phyloP scores from a whole-genome alignment of 2,113 vertebrate species.

The Myrmophylax atrothorax region DNA sequence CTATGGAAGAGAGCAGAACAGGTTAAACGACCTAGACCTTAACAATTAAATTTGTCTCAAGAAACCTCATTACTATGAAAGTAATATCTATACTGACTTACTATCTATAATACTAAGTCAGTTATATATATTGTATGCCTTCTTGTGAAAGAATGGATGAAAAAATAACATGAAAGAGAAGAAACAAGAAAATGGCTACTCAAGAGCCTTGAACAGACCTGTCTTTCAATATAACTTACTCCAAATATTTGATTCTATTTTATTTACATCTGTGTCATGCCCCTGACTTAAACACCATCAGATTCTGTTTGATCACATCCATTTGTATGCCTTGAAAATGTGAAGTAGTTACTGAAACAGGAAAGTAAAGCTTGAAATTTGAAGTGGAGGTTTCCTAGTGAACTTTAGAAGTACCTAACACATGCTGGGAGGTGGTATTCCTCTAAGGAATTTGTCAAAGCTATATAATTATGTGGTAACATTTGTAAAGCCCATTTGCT shows the following conservation, averaged over 20 bases:
- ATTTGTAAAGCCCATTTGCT: conserved; percentile 27
- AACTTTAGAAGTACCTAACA: neutral
- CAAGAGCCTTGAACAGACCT: neutral
- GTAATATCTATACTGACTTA: no score
- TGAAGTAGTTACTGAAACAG: neutral
- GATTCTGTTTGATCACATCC: neutral
- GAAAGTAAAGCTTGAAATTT: neutral
- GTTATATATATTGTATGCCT: neutral
- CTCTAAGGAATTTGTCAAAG: neutral
- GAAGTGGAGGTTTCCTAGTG: neutral
- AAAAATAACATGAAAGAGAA: neutral
- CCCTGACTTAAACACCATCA: neutral
- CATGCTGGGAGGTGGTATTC: neutral
- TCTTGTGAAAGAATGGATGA: neutral
- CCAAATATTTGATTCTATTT: neutral
- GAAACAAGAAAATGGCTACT: neutral
- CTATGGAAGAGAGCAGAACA: neutral
- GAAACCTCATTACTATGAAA: neutral
- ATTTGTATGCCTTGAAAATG: neutral
- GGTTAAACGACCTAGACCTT: neutral
- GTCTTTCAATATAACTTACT: neutral
- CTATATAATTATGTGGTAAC: neutral
- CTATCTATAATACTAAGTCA: neutral
- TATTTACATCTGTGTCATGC: neutral
- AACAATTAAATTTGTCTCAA: neutral